These are phyloP conservation scores for Pseudeuparius sepicola DNA, from an alignment of 2,888 invertebrate genomes.

Conservation along the genomic window DNA sequence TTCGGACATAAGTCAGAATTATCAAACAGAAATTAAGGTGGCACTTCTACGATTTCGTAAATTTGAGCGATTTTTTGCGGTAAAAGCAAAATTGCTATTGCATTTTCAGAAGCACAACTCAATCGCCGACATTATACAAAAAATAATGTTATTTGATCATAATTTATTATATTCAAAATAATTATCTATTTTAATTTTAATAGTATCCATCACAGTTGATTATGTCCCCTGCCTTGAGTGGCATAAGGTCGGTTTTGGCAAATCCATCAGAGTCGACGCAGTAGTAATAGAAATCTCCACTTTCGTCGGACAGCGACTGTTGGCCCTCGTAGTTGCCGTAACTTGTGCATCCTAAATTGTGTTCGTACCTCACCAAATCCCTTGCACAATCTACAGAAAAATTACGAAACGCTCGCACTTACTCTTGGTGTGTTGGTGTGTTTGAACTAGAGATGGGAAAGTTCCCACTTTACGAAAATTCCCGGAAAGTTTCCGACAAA, in stretches of 20 bases:
- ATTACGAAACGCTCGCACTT: slow-evolving; percentile 7
- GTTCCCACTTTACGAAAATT: no score
- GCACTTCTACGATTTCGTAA: no score
- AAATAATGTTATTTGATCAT: no score
- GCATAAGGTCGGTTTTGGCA: slow-evolving; percentile 30
- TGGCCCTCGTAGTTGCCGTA: slow-evolving; percentile 50
- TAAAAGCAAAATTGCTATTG: no score
- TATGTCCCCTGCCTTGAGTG: background rate
- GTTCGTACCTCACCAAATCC: slow-evolving; percentile 44
- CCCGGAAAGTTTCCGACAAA: no score
- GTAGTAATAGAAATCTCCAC: slow-evolving; percentile 40
- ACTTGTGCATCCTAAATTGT: slow-evolving; percentile 42
- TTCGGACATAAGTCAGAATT: no score
- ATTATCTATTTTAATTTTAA: slow-evolving; percentile 7
- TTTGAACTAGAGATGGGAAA: no score
- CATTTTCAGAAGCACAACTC: no score
- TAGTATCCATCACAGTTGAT: slow-evolving; percentile 12
- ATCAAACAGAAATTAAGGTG: no score
- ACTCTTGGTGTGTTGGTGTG: no score
- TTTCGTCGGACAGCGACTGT: slow-evolving; percentile 35
- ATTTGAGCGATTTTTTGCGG: no score
- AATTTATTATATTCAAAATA: slow-evolving; percentile 1
- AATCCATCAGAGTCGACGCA: slow-evolving; percentile 55
- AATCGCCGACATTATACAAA: no score
- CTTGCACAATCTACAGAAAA: slow-evolving; percentile 44